These are phyloP conservation scores for Ormyrus labotus DNA, from an alignment of 2,888 invertebrate genomes.

Conservation along the genomic window DNA sequence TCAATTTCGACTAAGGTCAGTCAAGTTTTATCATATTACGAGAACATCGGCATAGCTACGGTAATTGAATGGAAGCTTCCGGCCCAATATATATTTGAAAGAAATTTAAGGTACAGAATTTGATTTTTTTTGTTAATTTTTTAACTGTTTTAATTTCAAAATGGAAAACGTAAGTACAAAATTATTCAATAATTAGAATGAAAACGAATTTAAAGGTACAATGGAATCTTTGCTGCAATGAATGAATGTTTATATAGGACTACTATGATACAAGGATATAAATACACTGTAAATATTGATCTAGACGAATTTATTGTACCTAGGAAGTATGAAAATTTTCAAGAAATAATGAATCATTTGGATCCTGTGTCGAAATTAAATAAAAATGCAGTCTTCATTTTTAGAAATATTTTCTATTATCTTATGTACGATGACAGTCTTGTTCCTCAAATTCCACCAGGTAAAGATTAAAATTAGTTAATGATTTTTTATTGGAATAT, in stretches of 20 bases:
- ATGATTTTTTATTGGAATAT: no score
- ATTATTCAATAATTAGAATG: neutral
- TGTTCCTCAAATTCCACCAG: conserved; percentile 65
- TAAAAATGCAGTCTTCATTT: conserved; percentile 73
- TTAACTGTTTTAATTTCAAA: neutral
- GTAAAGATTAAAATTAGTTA: conserved; percentile 45
- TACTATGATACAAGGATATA: conserved; percentile 66
- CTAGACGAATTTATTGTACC: conserved; percentile 72
- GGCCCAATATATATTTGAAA: conserved; percentile 65
- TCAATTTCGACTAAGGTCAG: conserved; percentile 71
- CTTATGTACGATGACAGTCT: conserved; percentile 75
- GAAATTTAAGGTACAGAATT: conserved; percentile 62
- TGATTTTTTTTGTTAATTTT: neutral
- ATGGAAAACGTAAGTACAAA: no score
- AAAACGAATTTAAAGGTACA: conserved; percentile 67
- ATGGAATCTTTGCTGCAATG: conserved; percentile 70
- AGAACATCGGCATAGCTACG: conserved; percentile 67
- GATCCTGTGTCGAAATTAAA: conserved; percentile 46
- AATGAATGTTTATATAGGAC: conserved; percentile 71
- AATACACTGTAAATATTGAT: conserved; percentile 67
- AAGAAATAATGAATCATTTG: conserved; percentile 68
- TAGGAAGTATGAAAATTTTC: conserved; percentile 60
- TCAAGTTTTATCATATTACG: conserved; percentile 73
- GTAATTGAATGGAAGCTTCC: conserved; percentile 75
- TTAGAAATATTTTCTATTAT: conserved; percentile 77